A percentile compares a stretch with the other conserved stretches of the same genome.
phyloP scores from a whole-genome alignment of 1,140 invertebrate species.

The Triops cancriformis region DNA sequence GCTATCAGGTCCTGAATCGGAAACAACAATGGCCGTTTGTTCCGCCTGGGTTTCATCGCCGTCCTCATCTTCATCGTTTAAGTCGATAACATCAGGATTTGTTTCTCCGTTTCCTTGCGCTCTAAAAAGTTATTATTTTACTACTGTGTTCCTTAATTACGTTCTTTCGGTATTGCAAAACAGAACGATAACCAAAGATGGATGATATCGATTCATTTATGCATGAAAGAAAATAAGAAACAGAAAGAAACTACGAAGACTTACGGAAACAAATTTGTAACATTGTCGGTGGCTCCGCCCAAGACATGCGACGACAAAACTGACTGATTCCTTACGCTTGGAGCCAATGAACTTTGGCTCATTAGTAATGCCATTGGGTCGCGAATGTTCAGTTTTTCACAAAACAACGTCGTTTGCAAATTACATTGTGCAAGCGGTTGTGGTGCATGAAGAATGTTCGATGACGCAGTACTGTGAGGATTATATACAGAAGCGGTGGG shows the following conservation, averaged over 20 bases:
- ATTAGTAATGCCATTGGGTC: conserved; percentile 53
- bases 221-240: no score
- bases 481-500: conserved; percentile 57
- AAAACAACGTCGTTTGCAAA: conserved; percentile 71
- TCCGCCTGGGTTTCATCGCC: conserved; percentile 26
- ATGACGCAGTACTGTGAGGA: conserved; percentile 37
- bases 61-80: conserved; percentile 34
- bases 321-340: not conserved
- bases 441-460: conserved; percentile 25
- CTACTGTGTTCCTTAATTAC: no score
- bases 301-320: not conserved
- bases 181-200: no score
- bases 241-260: not conserved
- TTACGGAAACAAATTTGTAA: not conserved
- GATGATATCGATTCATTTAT: no score
- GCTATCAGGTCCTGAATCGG: conserved; percentile 23
- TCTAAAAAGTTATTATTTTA: no score
- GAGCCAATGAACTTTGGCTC: not conserved
- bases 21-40: conserved; percentile 25
- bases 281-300: not conserved
- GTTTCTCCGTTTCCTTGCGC: conserved; percentile 21
- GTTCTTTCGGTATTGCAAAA: no score
- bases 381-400: conserved; percentile 64
- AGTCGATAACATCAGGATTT: conserved; percentile 34
- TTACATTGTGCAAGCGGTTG: conserved; percentile 52